These are phyloP conservation scores for Epirrhoe alternata DNA, from an alignment of 2,888 invertebrate genomes.

Conservation along the genomic window DNA sequence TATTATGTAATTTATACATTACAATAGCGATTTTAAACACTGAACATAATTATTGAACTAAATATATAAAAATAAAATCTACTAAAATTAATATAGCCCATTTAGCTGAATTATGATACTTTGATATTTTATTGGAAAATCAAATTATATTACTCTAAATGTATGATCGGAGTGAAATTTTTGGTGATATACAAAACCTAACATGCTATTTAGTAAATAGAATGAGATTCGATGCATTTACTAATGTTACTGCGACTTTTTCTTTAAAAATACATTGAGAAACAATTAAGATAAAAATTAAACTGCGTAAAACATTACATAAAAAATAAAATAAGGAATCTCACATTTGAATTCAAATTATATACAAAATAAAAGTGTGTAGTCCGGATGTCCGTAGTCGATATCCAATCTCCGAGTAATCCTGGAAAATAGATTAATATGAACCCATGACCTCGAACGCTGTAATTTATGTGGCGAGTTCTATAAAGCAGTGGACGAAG, in stretches of 20 bases:
- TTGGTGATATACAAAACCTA: slow-evolving; percentile 27
- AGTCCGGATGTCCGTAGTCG: slow-evolving; percentile 47
- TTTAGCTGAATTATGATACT: neutral
- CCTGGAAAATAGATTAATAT: slow-evolving; percentile 49
- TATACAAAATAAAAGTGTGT: slow-evolving; percentile 65
- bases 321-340: slow-evolving; percentile 48
- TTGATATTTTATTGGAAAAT: neutral
- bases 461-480: no score
- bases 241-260: slow-evolving; percentile 24
- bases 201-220: slow-evolving; percentile 38
- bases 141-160: neutral
- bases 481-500: no score
- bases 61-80: slow-evolving; percentile 2
- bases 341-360: slow-evolving; percentile 51
- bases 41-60: neutral
- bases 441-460: neutral
- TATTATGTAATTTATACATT: neutral
- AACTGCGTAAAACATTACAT: slow-evolving; percentile 11
- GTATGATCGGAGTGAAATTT: neutral
- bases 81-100: neutral
- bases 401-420: slow-evolving; percentile 48
- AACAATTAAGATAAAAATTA: slow-evolving; percentile 20
- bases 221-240: slow-evolving; percentile 54
- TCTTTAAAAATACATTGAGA: slow-evolving; percentile 10
- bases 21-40: neutral